Base-by-base conservation (phyloP, 2,888 invertebrate species). In the Platynereis dumerilii region DNA sequence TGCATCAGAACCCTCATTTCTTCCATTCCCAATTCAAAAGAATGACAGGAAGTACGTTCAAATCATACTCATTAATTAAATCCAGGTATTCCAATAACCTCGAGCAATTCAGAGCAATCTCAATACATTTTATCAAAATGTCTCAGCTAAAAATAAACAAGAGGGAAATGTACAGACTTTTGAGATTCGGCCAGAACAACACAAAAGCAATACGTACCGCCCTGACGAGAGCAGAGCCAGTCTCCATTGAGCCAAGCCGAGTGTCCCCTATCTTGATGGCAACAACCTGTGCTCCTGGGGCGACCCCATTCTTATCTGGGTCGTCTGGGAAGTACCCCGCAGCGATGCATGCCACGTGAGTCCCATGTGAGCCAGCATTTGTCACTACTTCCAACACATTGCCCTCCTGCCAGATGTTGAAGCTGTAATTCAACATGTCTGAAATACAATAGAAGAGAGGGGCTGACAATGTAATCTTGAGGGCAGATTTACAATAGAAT, bases 331-430 rank as follows among this genome's bases (percentile, higher is more conserved):
- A 95, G 85, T 92, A 88, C 0, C 93, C 97, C 1, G 96, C 90
- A 0, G 97, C 94, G 75, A 99, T 99, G 10, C 94, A 92, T 0
- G 97, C 95, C 2, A 99, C 99, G 84, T 99, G 98, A 0, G 97
- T 97, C 28, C 97, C 99, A 84, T 99, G 99, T 60, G 93, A 91
- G 15, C 96, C 94, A 83, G 94, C 93, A 88, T 95, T 91, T 74
- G 94, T 92, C 62, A 95, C 96, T 58, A 99, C 90, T 86, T 99
- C 97, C 63, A 98, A 85, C 0, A 91, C 87, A 79, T 96, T 90
- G 28, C 98, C 98, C 20, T 91, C 89, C 74, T 95, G 91, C 78
- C 95, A 91, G 53, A 99, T 92, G 82, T 98, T 96, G 65, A 95
- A 88, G 71, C 90, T 89, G 73, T 90, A 91, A 68, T 93, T 91